A percentile compares a stretch with the other conserved stretches of the same genome.
Evolutionary conservation across 92 coral and sea anemone species (phyloP).

Genomic region (Pocillopora meandrina): DNA sequence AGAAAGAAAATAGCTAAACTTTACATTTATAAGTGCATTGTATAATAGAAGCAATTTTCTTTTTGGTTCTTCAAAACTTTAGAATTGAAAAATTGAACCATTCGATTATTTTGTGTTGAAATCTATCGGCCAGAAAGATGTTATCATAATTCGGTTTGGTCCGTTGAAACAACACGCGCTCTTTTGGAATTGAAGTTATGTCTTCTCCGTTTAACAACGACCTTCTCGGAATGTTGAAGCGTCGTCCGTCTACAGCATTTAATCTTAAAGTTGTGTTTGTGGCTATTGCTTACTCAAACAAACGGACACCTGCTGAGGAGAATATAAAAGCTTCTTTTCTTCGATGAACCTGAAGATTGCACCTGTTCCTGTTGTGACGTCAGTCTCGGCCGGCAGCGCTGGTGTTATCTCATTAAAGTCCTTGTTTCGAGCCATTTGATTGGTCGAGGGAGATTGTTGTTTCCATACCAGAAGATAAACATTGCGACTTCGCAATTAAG

Average conservation of each 20-base stretch:
- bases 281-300: slow-evolving; percentile 19
- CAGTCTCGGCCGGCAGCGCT: neutral
- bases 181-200: no score
- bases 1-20: no score
- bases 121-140: neutral
- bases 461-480: slow-evolving; percentile 10
- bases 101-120: no score
- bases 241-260: neutral
- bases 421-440: neutral
- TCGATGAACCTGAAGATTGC: slow-evolving; percentile 3
- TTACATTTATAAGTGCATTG: no score
- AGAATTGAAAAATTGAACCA: neutral
- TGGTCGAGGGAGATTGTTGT: slow-evolving; percentile 3
- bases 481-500: slow-evolving; percentile 3
- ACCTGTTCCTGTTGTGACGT: slow-evolving; percentile 21
- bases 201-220: neutral
- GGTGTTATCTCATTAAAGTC: neutral
- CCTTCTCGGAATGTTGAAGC: neutral
- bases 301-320: slow-evolving; percentile 19
- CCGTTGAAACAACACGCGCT: neutral
- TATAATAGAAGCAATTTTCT: no score
- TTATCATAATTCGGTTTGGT: neutral
- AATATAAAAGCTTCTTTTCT: neutral
- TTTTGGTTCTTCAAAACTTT: neutral
- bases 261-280: neutral